Percentiles rank a stretch among this genome's conserved stretches.
phyloP scores from a whole-genome alignment of 2,113 vertebrate species.

The Burhinus oedicnemus region DNA sequence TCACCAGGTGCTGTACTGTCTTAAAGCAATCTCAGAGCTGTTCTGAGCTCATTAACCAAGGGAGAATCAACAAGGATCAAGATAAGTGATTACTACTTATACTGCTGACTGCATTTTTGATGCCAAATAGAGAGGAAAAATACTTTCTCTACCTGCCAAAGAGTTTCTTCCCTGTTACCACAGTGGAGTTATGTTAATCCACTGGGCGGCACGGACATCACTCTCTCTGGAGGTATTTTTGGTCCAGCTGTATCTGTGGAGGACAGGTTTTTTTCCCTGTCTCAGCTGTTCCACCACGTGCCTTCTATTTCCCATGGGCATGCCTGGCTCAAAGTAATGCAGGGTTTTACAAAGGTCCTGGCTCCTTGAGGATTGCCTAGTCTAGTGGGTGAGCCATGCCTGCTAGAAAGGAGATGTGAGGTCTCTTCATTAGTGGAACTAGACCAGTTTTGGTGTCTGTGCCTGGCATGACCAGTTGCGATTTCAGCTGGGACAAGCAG shows the following conservation, averaged over 20 bases:
- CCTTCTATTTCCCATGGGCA: background rate
- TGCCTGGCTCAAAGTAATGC: background rate
- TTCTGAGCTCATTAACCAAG: background rate
- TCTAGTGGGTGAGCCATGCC: background rate
- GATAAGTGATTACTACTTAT: background rate
- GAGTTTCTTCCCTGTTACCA: background rate
- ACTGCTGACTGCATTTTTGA: background rate
- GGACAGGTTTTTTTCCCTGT: background rate
- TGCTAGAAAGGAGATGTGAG: background rate
- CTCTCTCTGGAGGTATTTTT: background rate
- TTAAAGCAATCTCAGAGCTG: background rate
- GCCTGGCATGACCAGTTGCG: background rate
- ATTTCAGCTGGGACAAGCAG: background rate
- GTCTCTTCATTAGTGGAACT: background rate
- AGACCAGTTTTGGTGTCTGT: background rate
- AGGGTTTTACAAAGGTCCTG: background rate
- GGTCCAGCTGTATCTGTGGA: background rate
- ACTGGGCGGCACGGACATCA: background rate
- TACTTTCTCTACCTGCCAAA: background rate
- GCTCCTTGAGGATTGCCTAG: background rate
- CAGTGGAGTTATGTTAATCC: accelerated
- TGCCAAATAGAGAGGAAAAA: background rate
- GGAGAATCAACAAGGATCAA: background rate
- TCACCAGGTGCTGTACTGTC: background rate
- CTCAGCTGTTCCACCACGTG: background rate